phyloP scores from a whole-genome alignment of 2,888 invertebrate species.

The Macrophya annulata region DNA sequence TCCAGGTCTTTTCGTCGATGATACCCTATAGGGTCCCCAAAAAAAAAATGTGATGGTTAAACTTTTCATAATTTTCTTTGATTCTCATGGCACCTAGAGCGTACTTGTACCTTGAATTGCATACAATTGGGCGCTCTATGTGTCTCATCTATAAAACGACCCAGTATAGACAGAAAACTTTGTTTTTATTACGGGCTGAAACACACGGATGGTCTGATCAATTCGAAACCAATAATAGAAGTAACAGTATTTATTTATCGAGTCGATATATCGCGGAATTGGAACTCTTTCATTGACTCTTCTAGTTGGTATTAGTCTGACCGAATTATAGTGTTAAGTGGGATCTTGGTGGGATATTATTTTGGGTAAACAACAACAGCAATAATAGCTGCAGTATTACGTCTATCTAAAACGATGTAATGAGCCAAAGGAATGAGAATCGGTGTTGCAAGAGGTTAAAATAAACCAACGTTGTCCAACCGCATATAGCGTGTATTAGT shows the following conservation, averaged over 20 bases:
- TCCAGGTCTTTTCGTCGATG: too few relatives aligned
- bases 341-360: neutral
- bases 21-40: too few relatives aligned
- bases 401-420: slow-evolving; percentile 26
- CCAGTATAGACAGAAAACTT: too few relatives aligned
- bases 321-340: neutral
- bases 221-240: neutral
- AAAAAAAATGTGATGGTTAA: too few relatives aligned
- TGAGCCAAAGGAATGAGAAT: slow-evolving; percentile 11
- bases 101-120: too few relatives aligned
- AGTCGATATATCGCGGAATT: slow-evolving; percentile 1
- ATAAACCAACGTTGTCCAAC: neutral
- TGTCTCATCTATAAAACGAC: too few relatives aligned
- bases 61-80: too few relatives aligned
- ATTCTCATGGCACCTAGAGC: too few relatives aligned
- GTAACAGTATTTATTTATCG: neutral
- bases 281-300: slow-evolving; percentile 27
- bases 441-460: slow-evolving; percentile 32
- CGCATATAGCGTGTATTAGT: neutral
- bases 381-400: neutral
- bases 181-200: neutral
- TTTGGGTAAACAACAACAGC: neutral
- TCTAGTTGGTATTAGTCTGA: neutral
- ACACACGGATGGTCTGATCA: neutral
- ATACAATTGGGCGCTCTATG: too few relatives aligned